Evolutionary conservation across 2,888 invertebrate species (phyloP).

Genomic region (Xanthia icteritia): DNA sequence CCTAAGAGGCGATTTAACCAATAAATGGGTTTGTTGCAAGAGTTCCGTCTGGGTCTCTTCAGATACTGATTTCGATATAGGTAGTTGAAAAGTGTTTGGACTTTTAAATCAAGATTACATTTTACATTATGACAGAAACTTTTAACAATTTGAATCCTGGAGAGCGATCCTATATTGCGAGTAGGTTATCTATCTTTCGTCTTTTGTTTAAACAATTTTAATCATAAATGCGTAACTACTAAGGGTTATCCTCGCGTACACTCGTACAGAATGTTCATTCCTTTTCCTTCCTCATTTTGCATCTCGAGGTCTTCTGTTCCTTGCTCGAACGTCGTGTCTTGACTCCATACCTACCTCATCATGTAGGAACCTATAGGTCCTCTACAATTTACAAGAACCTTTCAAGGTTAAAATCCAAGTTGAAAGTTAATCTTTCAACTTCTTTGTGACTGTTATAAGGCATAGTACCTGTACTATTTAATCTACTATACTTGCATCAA

Average conservation of each 20-base stretch:
- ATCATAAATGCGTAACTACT: neutral
- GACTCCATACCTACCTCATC: no score
- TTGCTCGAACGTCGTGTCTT: conserved; percentile 1
- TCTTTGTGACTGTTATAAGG: neutral
- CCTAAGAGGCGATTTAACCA: neutral
- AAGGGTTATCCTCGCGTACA: neutral
- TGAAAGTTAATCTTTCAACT: conserved; percentile 29
- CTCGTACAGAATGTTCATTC: neutral
- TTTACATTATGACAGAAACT: neutral
- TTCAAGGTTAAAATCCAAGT: conserved; percentile 15
- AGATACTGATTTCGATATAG: neutral
- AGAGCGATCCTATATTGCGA: neutral
- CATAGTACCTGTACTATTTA: no score
- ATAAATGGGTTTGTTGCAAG: neutral
- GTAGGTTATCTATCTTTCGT: neutral
- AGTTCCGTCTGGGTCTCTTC: neutral
- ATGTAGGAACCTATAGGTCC: neutral
- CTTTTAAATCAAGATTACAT: neutral
- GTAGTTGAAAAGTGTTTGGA: neutral
- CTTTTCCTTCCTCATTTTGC: conserved; percentile 17
- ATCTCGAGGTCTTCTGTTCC: neutral
- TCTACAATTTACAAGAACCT: neutral
- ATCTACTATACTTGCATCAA: no score
- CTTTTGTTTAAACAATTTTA: neutral
- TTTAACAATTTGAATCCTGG: neutral